Evolutionary conservation across 2,888 invertebrate species (phyloP), one percentile per base, ranked within the genome.

Genomic region (Elysia crispata): DNA sequence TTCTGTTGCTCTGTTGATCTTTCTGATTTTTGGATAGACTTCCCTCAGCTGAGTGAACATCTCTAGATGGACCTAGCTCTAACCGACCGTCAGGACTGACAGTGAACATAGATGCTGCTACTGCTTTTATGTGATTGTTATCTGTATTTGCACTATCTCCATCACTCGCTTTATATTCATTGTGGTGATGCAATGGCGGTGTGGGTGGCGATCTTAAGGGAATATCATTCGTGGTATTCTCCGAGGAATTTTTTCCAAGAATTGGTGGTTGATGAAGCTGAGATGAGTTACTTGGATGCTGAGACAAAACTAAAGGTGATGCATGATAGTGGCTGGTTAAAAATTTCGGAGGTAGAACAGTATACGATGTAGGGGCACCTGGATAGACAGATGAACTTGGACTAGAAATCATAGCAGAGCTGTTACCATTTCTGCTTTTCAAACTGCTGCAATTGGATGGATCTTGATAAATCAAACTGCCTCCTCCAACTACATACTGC

Each of bases 401-500:
- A 33, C 20, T 69, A 23, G 60, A 25, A 23, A n/a, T 60, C 3
- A 41, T 41, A 41, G 41, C 41, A 41, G 41, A 41, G 11, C 15
- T 60, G 60, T 60, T 67, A 8, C 3, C 25, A 70, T 41, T 49
- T 13, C 20, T n/a, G 13, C 13, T 50, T 33, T 5, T 31, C n/a
- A 23, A 18, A 23, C 67, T 31, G 23, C 20, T 28, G 23, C 20
- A 54, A 49, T 54, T 18, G 30, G 62, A 41, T 70, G 28, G 25
- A 62, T 30, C 11, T 31, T 23, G 73, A 80, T 41, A 57, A 30
- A 66, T 1, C 33, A 66, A 41, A 66, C 73, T n/a, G n/a, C n/a
- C n/a, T n/a, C n/a, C n/a, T 25, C 69, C 75, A 25, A 54, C 75
- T 20, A 85, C 50, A 72, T 81, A 83, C 79, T 81, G 69, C 64